A percentile compares a stretch with the other conserved stretches of the same genome.
phyloP scores from a whole-genome alignment of 2,888 invertebrate species.

The Cataglyphis cursor region DNA sequence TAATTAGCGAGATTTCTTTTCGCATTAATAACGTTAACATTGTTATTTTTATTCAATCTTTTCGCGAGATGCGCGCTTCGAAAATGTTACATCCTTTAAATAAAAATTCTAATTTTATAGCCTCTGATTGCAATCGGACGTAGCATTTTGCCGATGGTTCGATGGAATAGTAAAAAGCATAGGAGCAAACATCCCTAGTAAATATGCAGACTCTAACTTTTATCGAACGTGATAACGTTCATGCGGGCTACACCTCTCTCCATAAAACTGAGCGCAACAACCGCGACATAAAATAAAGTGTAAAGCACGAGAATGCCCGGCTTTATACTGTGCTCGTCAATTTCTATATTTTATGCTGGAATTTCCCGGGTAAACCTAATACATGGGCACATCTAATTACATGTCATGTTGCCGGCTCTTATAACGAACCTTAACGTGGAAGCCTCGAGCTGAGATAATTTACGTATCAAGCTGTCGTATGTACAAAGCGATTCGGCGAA shows the following conservation, averaged over 20 bases:
- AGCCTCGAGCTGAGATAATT: conserved; percentile 20
- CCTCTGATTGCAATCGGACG: neutral
- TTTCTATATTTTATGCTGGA: conserved; percentile 36
- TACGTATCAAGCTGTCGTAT: conserved; percentile 2
- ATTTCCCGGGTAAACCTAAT: neutral
- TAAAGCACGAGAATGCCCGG: conserved; percentile 6
- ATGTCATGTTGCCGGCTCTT: conserved; percentile 6
- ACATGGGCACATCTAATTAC: conserved; percentile 21
- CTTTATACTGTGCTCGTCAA: conserved; percentile 36
- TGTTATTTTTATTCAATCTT: neutral
- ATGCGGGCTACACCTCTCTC: conserved; percentile 2
- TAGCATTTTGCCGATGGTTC: conserved; percentile 17
- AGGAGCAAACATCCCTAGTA: conserved; percentile 13
- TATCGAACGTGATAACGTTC: conserved; percentile 30
- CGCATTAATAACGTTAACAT: neutral
- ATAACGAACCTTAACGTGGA: conserved; percentile 33
- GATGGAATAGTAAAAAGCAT: conserved; percentile 7
- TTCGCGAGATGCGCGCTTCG: neutral
- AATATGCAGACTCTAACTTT: conserved; percentile 37
- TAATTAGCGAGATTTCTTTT: neutral
- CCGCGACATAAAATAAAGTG: conserved; percentile 45
- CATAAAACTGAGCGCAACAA: conserved; percentile 40
- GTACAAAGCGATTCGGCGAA: neutral
- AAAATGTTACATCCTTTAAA: neutral
- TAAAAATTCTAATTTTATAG: conserved; percentile 28